Evolutionary conservation across 2,113 vertebrate species (phyloP).

Genomic region (Cygnus buccinator): DNA sequence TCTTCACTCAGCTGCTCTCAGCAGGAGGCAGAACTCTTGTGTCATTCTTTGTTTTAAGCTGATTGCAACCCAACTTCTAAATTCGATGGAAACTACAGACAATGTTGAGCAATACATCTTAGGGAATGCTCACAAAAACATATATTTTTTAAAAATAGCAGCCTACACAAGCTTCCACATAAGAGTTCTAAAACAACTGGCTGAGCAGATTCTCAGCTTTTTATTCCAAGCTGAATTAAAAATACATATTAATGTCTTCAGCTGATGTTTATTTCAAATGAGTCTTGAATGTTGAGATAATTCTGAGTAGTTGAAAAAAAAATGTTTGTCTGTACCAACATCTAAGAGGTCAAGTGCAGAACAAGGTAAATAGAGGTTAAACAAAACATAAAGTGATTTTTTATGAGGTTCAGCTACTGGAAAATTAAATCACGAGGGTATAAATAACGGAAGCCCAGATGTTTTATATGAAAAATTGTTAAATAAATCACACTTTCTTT

Average conservation of each 20-base stretch:
- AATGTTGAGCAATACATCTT: background rate
- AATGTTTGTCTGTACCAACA: background rate
- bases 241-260: background rate
- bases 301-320: background rate
- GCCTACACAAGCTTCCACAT: background rate
- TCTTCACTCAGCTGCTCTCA: background rate
- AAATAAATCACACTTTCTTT: background rate
- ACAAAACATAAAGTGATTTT: background rate
- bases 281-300: background rate
- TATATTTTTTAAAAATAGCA: background rate
- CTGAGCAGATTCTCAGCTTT: constrained; percentile 8
- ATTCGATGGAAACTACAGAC: background rate
- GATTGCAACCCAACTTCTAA: background rate
- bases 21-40: background rate
- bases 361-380: background rate
- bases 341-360: background rate
- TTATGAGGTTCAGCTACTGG: background rate
- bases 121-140: background rate
- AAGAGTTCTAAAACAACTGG: background rate
- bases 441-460: background rate
- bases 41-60: background rate
- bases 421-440: background rate
- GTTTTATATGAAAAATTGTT: background rate
- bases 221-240: constrained; percentile 24
- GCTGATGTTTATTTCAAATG: background rate